Evolutionary conservation across 2,888 invertebrate genomes (phyloP).

Genomic region (Automeris io): DNA sequence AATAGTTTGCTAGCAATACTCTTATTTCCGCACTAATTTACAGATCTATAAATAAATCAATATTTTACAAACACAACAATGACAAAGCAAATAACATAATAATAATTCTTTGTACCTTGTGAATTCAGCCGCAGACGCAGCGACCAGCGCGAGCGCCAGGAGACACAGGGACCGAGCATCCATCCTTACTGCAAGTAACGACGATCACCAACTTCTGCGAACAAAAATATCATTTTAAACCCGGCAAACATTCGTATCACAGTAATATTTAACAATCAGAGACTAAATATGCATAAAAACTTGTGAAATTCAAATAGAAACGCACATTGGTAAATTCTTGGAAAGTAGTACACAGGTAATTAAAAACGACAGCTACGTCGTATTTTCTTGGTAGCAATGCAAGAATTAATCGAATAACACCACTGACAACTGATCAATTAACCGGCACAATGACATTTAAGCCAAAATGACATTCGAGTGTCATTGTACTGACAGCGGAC

Average conservation of each 20-base stretch:
- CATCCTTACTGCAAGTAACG: constrained; percentile 47
- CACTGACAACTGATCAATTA: background rate
- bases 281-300: too few relatives aligned
- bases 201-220: background rate
- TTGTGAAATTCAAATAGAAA: too few relatives aligned
- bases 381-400: background rate
- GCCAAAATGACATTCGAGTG: background rate
- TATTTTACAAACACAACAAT: background rate
- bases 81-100: background rate
- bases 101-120: constrained; percentile 33
- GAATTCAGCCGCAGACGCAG: constrained; percentile 40
- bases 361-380: background rate
- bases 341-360: too few relatives aligned
- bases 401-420: background rate
- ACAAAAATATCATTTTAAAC: too few relatives aligned
- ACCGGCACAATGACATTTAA: background rate
- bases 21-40: too few relatives aligned
- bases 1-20: too few relatives aligned
- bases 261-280: too few relatives aligned
- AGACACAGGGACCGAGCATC: constrained; percentile 35
- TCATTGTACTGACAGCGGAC: background rate
- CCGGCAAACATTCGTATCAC: background rate
- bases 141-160: constrained; percentile 40
- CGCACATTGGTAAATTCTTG: too few relatives aligned
- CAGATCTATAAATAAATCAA: background rate